Evolutionary conservation across 2,113 vertebrate genomes (phyloP).

Genomic region (Rhagologus leucostigma): DNA sequence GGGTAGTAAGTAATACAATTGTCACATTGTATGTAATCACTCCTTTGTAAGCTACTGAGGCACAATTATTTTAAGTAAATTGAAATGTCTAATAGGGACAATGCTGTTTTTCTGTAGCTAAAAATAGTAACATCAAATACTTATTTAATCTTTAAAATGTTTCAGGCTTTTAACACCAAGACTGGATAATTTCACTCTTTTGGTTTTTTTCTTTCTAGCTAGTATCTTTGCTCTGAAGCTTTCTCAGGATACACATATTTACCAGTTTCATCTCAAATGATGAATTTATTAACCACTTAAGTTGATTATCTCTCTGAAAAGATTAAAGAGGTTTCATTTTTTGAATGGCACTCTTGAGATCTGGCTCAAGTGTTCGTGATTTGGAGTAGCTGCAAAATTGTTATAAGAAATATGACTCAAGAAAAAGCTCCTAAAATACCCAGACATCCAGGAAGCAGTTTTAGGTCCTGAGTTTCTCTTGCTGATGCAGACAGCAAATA

Average conservation of each 20-base stretch:
- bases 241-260: not conserved
- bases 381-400: not conserved
- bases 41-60: slow-evolving; percentile 26
- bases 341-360: slow-evolving; percentile 7
- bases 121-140: not conserved
- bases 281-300: slow-evolving; percentile 18
- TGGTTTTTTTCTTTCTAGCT: not conserved
- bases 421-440: not conserved
- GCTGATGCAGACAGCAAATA: not conserved
- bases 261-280: not conserved
- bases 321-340: slow-evolving; percentile 16
- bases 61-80: slow-evolving; percentile 50
- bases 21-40: slow-evolving; percentile 46
- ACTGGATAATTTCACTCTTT: not conserved
- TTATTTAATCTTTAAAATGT: not conserved
- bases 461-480: not conserved
- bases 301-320: slow-evolving; percentile 38
- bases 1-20: slow-evolving; percentile 53
- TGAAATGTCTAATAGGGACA: slow-evolving; percentile 5
- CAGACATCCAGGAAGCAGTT: not conserved
- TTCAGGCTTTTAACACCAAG: not conserved
- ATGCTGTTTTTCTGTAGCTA: slow-evolving; percentile 2
- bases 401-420: not conserved
- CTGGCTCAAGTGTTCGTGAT: slow-evolving; percentile 1
- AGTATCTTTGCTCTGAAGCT: not conserved